These are phyloP conservation scores for Helicolenus hilgendorfi DNA, from an alignment of 2,797 vertebrate genomes.

Conservation along the genomic window DNA sequence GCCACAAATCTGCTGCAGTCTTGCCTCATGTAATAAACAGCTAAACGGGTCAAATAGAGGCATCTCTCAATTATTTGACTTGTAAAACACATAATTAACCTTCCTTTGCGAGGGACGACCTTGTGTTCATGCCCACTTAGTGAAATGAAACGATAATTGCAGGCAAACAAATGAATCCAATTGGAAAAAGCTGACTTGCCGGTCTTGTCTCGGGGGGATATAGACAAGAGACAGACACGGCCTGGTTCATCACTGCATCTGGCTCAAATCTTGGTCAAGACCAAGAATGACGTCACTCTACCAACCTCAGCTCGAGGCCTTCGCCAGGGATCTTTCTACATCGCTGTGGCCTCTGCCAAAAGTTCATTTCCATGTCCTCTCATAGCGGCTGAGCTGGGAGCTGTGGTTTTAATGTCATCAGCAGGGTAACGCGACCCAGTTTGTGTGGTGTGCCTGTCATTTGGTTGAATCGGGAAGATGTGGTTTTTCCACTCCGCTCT, in stretches of 20 bases:
- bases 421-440: slow-evolving; percentile 66
- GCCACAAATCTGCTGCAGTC: slow-evolving; percentile 6
- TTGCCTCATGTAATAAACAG: slow-evolving; percentile 8
- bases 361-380: slow-evolving; percentile 69
- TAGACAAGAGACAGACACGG: slow-evolving; percentile 42
- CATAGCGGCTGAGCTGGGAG: slow-evolving; percentile 41
- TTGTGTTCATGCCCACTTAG: slow-evolving; percentile 54
- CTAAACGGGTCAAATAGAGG: slow-evolving; percentile 23
- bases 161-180: slow-evolving; percentile 61
- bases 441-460: slow-evolving; percentile 77
- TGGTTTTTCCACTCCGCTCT: slow-evolving; percentile 78
- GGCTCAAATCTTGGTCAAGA: slow-evolving; percentile 68
- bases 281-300: slow-evolving; percentile 63
- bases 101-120: slow-evolving; percentile 31
- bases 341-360: slow-evolving; percentile 38
- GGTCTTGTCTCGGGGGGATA: slow-evolving; percentile 22
- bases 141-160: slow-evolving; percentile 61
- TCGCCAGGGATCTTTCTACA: slow-evolving; percentile 59
- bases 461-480: slow-evolving; percentile 62
- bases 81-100: slow-evolving; percentile 50
- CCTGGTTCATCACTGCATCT: slow-evolving; percentile 68
- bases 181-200: slow-evolving; percentile 30
- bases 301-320: slow-evolving; percentile 65
- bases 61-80: slow-evolving; percentile 36
- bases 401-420: slow-evolving; percentile 82